Evolutionary conservation across 2,113 vertebrate genomes (phyloP).

Genomic region (Callocephalon fimbriatum): DNA sequence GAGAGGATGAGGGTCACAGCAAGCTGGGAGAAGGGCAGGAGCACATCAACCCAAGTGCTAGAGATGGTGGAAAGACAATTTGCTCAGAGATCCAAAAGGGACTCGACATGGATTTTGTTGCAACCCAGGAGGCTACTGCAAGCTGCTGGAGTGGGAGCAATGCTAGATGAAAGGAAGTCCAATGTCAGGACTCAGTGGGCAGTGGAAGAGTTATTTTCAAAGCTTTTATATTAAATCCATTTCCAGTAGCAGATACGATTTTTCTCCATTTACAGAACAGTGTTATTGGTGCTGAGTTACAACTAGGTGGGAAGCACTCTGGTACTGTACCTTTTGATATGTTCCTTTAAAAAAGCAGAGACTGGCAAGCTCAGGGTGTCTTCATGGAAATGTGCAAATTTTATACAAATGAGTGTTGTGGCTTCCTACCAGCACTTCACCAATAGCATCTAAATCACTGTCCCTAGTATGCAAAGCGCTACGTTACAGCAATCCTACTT

Average conservation of each 20-base stretch:
- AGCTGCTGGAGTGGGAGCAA: background rate
- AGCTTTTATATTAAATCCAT: background rate
- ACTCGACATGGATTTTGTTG: fast-evolving
- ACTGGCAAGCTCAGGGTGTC: background rate
- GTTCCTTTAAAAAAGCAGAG: background rate
- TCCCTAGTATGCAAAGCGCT: background rate
- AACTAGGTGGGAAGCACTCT: background rate
- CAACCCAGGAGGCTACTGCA: background rate
- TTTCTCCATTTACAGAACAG: background rate
- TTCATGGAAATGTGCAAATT: background rate
- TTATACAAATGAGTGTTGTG: background rate
- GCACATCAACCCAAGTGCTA: background rate
- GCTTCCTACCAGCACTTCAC: background rate
- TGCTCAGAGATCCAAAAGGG: background rate
- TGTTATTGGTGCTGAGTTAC: background rate
- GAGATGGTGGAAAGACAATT: fast-evolving
- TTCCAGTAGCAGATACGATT: background rate
- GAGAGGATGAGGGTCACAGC: background rate
- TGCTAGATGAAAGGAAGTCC: background rate
- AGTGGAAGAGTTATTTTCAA: background rate
- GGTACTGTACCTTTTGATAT: background rate
- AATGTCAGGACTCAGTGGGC: background rate
- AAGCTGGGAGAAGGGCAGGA: background rate
- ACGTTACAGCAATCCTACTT: background rate
- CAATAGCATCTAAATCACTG: background rate